Evolutionary conservation across 2,888 invertebrate genomes (phyloP), one percentile per base, ranked within the genome.

Genomic region (Hirtodrosophila histrioides): DNA sequence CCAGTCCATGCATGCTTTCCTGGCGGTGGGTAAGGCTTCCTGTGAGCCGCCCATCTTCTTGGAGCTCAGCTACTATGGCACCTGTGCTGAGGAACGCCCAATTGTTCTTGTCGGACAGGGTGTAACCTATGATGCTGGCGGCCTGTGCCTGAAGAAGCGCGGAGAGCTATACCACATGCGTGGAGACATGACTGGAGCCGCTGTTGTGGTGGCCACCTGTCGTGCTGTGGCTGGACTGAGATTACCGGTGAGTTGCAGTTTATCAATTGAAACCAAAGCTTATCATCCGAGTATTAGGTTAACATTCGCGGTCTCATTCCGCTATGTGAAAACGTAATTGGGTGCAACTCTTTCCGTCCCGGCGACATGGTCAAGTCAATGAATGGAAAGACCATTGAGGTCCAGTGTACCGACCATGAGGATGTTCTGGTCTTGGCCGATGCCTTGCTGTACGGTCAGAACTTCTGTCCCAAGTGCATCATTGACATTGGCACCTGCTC

Each of bases 161-260:
- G 9, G 37, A 0, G 88, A 89, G 17, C 69, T 89, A 0, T 79
- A 65, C 45, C 67, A 80, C 23, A 96, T 96, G 96, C 93, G 95
- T 65, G 96, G 95, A 0, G 97, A 97, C 86, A 96, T 97, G 96
- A 96, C 96, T 0, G 97, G 97, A 1, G 97, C 96, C 0, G 97
- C 97, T 0, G 94, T 95, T 82, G 95, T 96, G 2, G 92, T 95
- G 4, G 95, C 95, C 0, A 93, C 95, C 3, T 93, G 95, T 48
- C 92, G 94, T 53, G 94, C 96, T 0, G 94, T 95, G 0, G 95
- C 96, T 2, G 92, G 93, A 12, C 92, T 96, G 0, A 93, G 94
- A 67, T 90, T 96, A 10, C 95, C 96, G 3, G 82, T 81, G 2
- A 43, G 71, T 54, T 3, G 17, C 3, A 4, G 7, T 2, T 3